Percentiles rank a stretch among this genome's conserved stretches.
phyloP scores from a whole-genome alignment of 2,797 vertebrate species.

The Mionectes olivaceus region DNA sequence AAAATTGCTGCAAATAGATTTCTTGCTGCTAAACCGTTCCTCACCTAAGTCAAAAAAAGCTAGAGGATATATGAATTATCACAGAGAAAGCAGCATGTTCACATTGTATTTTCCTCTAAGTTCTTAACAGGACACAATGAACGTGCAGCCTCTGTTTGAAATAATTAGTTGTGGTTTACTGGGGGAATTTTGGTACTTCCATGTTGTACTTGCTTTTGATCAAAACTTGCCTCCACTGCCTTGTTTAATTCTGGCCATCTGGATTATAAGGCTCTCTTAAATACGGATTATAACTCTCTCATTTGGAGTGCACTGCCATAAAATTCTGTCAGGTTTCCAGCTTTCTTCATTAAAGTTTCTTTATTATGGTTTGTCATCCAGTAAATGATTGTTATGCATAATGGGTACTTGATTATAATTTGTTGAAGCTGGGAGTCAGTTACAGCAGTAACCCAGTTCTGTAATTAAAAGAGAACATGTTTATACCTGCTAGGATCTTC shows the following conservation, averaged over 20 bases:
- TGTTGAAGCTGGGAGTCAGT: slow-evolving; percentile 80
- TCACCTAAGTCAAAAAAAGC: not conserved
- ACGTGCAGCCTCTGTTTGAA: slow-evolving; percentile 58
- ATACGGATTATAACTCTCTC: slow-evolving; percentile 76
- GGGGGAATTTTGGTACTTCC: slow-evolving; percentile 76
- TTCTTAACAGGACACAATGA: slow-evolving; percentile 19
- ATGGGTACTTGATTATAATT: slow-evolving; percentile 82
- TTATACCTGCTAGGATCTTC: slow-evolving; percentile 80
- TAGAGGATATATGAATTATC: not conserved
- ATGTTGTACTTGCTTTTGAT: slow-evolving; percentile 76
- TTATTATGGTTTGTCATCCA: slow-evolving; percentile 73
- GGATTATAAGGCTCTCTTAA: slow-evolving; percentile 77
- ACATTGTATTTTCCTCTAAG: not conserved
- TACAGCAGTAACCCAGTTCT: slow-evolving; percentile 75
- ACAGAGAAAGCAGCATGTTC: not conserved
- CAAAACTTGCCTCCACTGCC: slow-evolving; percentile 72
- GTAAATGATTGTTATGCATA: slow-evolving; percentile 72
- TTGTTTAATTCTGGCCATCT: slow-evolving; percentile 75
- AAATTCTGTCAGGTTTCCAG: slow-evolving; percentile 74
- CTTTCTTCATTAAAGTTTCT: slow-evolving; percentile 81
- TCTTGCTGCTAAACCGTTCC: not conserved
- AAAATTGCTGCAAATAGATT: not conserved
- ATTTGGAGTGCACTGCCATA: slow-evolving; percentile 77
- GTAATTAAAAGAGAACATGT: slow-evolving; percentile 88
- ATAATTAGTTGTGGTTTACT: slow-evolving; percentile 70